Evolutionary conservation across 2,113 vertebrate species (phyloP), one percentile per base, ranked within the genome.

Genomic region (Indicator maculatus): DNA sequence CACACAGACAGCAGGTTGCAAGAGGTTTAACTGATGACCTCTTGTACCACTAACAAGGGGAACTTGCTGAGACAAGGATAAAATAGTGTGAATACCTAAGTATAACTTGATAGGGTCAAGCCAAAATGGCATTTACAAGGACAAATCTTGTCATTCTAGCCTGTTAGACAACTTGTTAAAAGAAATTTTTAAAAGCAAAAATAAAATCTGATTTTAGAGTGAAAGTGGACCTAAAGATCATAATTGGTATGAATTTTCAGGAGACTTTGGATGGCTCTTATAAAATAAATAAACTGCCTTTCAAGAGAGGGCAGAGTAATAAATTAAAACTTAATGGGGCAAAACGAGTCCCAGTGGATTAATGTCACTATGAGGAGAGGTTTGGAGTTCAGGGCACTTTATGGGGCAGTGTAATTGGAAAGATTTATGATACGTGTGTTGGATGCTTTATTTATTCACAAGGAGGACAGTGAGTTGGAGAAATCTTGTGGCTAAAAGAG

Each of bases 51-150:
- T 96, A 71, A 69, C 41, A 60, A 8, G 3, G 56, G 58, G 59
- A 90, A 70, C 66, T 24, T 79, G 9, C 36, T 86, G n/a, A 95
- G 69, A 56, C 52, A 76, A 81, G 83, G 74, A 65, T 70, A 70
- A 81, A 84, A 80, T 92, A 84, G 91, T 86, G 80, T 84, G 93
- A 94, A 78, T 81, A 89, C 78, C 91, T 95, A 93, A 90, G 77
- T 71, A 93, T 70, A 96, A 96, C 53, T 78, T 90, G 89, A 92
- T 92, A 95, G 72, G 94, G 90, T 94, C 94, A 95, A 86, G 83
- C 58, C 50, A 63, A 58, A 64, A 44, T 88, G 92, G 78, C 64
- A 93, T 96, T 94, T 92, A 61, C 89, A 96, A 95, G 91, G 89
- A 66, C 95, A 94, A 78, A 81, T 81, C 26, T n/a, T 81, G 80